phyloP scores from a whole-genome alignment of 2,888 invertebrate species.

The Stenchaetothrips biformis region DNA sequence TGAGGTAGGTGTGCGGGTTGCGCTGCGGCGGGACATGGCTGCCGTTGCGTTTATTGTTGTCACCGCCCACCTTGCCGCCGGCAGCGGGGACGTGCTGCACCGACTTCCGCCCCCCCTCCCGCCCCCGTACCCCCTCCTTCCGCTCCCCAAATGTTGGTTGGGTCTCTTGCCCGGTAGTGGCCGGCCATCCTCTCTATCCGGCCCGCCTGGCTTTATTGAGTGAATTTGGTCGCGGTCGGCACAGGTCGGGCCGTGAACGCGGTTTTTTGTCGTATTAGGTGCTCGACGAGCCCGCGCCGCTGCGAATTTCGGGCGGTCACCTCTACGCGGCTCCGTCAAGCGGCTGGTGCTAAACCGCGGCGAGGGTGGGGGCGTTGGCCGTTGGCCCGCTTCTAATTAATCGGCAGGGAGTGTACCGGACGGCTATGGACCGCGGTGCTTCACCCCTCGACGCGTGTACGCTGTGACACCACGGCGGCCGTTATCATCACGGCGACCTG shows the following conservation, averaged over 20 bases:
- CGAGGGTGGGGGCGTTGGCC: neutral
- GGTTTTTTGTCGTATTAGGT: neutral
- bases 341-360: neutral
- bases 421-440: no score
- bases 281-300: neutral
- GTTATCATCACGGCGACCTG: no score
- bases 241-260: neutral
- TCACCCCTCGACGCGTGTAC: no score
- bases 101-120: neutral
- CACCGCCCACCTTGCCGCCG: neutral
- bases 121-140: neutral
- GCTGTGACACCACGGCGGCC: no score
- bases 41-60: neutral
- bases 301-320: neutral
- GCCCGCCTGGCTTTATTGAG: neutral
- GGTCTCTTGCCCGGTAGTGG: neutral
- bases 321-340: neutral
- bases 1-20: neutral
- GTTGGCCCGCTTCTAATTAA: neutral
- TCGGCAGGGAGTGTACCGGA: no score
- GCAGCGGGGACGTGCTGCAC: neutral
- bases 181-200: neutral
- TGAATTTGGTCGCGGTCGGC: neutral
- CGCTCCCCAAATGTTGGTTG: no score
- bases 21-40: neutral